Evolutionary conservation across 2,888 invertebrate species (phyloP).

Genomic region (Poecilus cupreus): DNA sequence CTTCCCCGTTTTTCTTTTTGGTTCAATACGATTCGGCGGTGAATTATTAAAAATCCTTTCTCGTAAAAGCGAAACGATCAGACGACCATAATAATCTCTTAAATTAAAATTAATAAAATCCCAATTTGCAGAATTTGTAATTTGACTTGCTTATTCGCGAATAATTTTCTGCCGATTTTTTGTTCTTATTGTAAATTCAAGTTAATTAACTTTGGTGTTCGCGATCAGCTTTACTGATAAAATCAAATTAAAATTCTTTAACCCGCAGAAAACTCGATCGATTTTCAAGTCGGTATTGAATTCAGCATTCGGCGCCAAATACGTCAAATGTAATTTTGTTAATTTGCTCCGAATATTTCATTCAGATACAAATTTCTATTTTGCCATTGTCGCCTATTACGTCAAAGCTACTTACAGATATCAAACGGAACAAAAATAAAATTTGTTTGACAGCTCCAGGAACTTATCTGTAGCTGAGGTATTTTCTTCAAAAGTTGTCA

Average conservation of each 20-base stretch:
- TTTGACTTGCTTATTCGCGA: conserved; percentile 43
- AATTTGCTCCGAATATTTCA: too few species aligned
- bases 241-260: conserved; percentile 19
- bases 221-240: neutral
- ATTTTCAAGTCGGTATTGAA: neutral
- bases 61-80: conserved; percentile 10
- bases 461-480: neutral
- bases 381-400: too few species aligned
- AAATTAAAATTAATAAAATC: conserved; percentile 47
- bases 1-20: neutral
- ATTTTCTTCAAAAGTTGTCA: conserved; percentile 10
- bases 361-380: too few species aligned
- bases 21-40: conserved; percentile 26
- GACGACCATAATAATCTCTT: conserved; percentile 32
- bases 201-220: conserved; percentile 42
- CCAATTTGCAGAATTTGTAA: conserved; percentile 33
- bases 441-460: neutral
- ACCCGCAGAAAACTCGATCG: neutral
- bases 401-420: neutral
- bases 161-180: conserved; percentile 38
- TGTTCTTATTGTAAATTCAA: conserved; percentile 14
- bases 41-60: conserved; percentile 51
- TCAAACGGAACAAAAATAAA: neutral
- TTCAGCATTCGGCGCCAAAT: too few species aligned
- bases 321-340: too few species aligned